Evolutionary conservation across 23 tunicate genomes (phyloP), one percentile per base, ranked within the genome.

Genomic region (Diplosoma virens): DNA sequence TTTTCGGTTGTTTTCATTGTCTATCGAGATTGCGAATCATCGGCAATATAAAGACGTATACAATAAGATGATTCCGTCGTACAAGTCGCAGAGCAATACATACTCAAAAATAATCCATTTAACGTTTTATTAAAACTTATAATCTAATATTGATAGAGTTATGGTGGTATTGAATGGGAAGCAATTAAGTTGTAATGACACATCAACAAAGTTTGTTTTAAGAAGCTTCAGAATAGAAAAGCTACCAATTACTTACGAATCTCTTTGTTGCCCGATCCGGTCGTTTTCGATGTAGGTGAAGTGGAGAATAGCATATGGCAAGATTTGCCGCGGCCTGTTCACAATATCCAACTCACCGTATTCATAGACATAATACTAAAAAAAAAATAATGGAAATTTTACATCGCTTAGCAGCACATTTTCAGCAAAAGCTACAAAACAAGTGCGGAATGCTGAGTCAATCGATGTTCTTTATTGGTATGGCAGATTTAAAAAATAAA

Each of bases 301-400:
- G 3, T 89, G 87, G 11, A 90, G 48, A 3, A 90, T 79, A 6
- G 89, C 89, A 50, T 90, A 75, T 0, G 97, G 97, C 18, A 90
- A 5, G 30, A 90, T 77, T 53, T 90, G 97, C 7, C 89, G 64
- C 11, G 97, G 97, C 36, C 89, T 59, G 14, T 73, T 34, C 22
- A 79, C 82, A 25, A 90, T 69, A 67, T 84, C 89, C 18, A 90
- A 50, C 50, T 84, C 89, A n/a, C 97, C 97, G 55, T 90, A 90
- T 48, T 90, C 97, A 56, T 90, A 90, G n/a, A 90, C 26, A 59
- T 89, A 89, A 37, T 89, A 89, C 87, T 89, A 48, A 17, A 66
- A 35, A 41, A 20, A 52, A 29, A 33, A 80, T 30, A 20, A 21
- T n/a, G n/a, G n/a, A n/a, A n/a, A n/a, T n/a, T n/a, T n/a, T n/a